Percentiles rank a stretch among this genome's conserved stretches.
phyloP scores from a whole-genome alignment of 2,113 vertebrate species.

The Chinchilla lanigera region DNA sequence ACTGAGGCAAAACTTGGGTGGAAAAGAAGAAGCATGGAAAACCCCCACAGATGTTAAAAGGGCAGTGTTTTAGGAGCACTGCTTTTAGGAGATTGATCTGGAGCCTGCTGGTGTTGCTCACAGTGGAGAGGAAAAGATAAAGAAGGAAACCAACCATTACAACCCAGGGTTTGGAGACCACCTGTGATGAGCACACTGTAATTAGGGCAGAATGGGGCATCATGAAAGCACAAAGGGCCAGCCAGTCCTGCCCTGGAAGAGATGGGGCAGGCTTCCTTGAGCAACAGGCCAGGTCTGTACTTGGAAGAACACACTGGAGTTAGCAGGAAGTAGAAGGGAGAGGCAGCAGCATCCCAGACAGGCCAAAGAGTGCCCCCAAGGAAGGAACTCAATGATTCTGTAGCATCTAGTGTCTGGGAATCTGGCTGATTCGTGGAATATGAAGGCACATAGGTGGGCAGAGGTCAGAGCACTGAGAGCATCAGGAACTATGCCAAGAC shows the following conservation, averaged over 20 bases:
- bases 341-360: background rate
- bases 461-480: background rate
- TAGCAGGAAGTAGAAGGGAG: background rate
- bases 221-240: background rate
- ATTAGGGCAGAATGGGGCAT: background rate
- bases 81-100: background rate
- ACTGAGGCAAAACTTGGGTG: background rate
- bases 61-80: background rate
- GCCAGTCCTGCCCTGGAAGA: background rate
- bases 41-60: background rate
- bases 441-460: background rate
- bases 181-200: background rate
- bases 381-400: background rate
- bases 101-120: background rate
- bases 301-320: background rate
- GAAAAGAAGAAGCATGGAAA: background rate
- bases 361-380: background rate
- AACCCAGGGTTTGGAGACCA: conserved; percentile 1
- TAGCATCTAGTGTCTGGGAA: background rate
- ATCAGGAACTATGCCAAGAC: background rate
- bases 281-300: background rate
- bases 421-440: background rate
- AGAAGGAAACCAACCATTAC: conserved; percentile 15
- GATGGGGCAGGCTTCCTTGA: background rate
- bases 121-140: background rate